These are phyloP conservation scores for Argya squamiceps DNA, from an alignment of 2,797 vertebrate genomes.

Conservation along the genomic window DNA sequence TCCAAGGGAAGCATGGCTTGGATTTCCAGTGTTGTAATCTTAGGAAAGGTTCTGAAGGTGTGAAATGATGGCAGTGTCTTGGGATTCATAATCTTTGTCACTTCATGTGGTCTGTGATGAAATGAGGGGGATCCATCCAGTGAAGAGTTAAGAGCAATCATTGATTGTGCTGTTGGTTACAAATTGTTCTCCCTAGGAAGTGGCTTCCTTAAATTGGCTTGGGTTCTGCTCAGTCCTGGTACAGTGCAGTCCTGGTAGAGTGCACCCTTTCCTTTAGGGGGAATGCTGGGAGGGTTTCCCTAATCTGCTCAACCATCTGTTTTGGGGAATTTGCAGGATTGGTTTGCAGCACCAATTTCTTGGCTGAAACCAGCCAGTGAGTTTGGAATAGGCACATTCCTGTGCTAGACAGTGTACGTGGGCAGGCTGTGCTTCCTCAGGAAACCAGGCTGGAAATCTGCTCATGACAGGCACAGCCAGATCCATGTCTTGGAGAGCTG, in stretches of 20 bases:
- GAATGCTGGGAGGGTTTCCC: background rate
- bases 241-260: background rate
- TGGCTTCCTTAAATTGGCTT: background rate
- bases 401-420: background rate
- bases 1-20: background rate
- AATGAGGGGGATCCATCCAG: background rate
- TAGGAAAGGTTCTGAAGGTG: background rate
- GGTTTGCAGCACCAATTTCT: background rate
- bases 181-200: background rate
- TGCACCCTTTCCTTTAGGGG: background rate
- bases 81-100: background rate
- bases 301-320: background rate
- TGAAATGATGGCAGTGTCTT: background rate
- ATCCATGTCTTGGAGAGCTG: background rate
- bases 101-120: accelerated
- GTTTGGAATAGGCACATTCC: background rate
- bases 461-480: background rate
- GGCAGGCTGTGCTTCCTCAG: conserved; percentile 2
- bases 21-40: background rate
- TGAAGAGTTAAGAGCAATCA: background rate
- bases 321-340: background rate
- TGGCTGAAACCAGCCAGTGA: background rate
- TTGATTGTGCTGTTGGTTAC: background rate
- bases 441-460: background rate
- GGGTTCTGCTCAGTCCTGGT: background rate